Base-by-base conservation (phyloP, 2,888 invertebrate species). In the Phyllotreta cruciferae region DNA sequence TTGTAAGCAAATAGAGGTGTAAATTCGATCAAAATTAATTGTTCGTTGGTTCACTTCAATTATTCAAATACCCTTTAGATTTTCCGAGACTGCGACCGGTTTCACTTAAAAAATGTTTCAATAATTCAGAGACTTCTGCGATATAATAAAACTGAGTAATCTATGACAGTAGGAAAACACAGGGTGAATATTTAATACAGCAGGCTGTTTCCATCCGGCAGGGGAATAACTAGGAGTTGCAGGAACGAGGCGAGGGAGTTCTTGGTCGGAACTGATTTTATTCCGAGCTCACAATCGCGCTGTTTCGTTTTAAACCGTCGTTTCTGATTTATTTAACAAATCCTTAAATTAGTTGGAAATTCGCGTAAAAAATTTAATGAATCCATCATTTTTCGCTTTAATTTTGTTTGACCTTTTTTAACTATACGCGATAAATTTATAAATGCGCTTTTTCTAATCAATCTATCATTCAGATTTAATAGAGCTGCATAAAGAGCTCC, bases 121-220 rank as follows among this genome's bases (percentile, higher is more conserved):
- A 63, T 66, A 56, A 60, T 66, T 60, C 42, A 63, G 37, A 52
- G 49, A 58, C 57, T 63, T 41, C 38, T 57, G 57, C 54, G 60
- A 66, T 63, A 66, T 63, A 66, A 66, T 66, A 66, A 66, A 63
- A 66, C 37, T 60, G 45, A 66, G 63, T 63, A 63, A 63, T 63
- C 56, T 63, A 56, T 58, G 61, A 62, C 63, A 61, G 63, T 36
- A 54, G 42, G 57, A 66, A 66, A 66, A 67, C 66, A 60, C 63
- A 65, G 72, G 72, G 73, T 73, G 72, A 72, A 73, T 73, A 73
- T 71, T 71, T 71, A 73, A 71, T 71, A 53, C 36, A 34, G 52
- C 55, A 62, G 62, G 10, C 63, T 62, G 63, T 52, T 66, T 62
- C 56, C 56, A 66, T 54, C 66, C 53, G 56, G 37, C 56, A 11